Evolutionary conservation across 2,113 vertebrate genomes (phyloP).

Genomic region (Tricholaema leucomelas): DNA sequence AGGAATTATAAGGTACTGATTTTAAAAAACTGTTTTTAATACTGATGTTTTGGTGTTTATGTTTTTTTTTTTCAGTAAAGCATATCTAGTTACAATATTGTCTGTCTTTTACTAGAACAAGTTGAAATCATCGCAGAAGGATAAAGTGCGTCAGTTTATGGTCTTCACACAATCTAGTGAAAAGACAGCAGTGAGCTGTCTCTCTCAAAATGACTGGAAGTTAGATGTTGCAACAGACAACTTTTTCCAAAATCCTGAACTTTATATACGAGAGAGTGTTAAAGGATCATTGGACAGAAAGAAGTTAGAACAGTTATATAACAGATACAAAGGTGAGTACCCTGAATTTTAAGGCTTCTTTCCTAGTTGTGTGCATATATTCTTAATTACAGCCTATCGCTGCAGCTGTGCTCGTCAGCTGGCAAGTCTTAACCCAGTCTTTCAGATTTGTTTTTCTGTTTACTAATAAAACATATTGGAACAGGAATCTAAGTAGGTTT

Average conservation of each 20-base stretch:
- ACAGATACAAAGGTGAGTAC: constrained; percentile 93
- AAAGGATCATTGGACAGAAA: constrained; percentile 94
- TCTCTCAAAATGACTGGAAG: constrained; percentile 99
- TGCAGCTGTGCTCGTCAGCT: neutral
- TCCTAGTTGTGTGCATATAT: neutral
- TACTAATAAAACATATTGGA: neutral
- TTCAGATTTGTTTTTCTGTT: neutral
- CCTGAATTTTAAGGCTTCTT: neutral
- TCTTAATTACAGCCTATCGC: neutral
- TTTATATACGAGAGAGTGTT: constrained; percentile 91
- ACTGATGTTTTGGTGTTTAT: too few species aligned
- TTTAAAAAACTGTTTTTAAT: neutral
- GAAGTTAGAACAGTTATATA: constrained; percentile 95
- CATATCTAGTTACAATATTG: neutral
- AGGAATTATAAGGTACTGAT: neutral
- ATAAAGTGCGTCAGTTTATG: constrained; percentile 99
- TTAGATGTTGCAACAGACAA: constrained; percentile 98
- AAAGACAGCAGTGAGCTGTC: constrained; percentile 95
- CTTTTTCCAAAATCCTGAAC: constrained; percentile 97
- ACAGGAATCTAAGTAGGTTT: neutral
- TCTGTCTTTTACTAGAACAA: constrained; percentile 89
- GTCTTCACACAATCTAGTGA: constrained; percentile 98
- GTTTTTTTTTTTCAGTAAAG: neutral
- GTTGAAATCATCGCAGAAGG: constrained; percentile 99
- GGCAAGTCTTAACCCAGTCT: neutral